These are phyloP conservation scores for Apistogramma diplotaenia DNA, from an alignment of 2,113 vertebrate genomes.

Conservation along the genomic window DNA sequence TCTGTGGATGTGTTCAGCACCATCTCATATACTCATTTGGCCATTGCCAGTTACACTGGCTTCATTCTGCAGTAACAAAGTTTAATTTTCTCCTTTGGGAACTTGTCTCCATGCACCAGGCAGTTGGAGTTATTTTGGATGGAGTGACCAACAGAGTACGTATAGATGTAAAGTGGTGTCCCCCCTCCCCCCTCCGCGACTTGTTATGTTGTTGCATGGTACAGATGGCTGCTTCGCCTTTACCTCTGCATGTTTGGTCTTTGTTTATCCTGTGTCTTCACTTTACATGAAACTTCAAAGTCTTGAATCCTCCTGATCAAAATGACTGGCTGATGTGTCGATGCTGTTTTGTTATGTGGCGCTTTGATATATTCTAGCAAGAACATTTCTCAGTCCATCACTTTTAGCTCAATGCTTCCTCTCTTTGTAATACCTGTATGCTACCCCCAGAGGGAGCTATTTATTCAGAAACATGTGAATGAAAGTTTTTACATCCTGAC, in stretches of 20 bases:
- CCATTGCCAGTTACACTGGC: not conserved
- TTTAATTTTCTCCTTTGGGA: constrained; percentile 51
- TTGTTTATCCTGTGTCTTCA: not conserved
- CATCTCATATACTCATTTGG: not conserved
- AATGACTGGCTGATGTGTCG: not conserved
- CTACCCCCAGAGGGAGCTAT: constrained; percentile 42
- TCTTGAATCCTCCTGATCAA: not conserved
- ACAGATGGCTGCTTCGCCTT: not conserved
- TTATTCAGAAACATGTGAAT: no score
- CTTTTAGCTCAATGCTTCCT: not conserved
- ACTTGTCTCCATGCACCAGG: constrained; percentile 83
- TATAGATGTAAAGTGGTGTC: constrained; percentile 82
- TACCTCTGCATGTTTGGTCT: constrained; percentile 12
- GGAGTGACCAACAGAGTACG: constrained; percentile 95
- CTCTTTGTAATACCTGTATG: not conserved
- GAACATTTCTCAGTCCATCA: not conserved
- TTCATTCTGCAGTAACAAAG: not conserved
- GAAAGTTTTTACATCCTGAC: not conserved
- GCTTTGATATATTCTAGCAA: not conserved
- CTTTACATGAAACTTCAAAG: not conserved
- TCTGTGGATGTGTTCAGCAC: not conserved
- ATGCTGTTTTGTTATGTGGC: not conserved
- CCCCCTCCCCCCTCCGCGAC: not conserved
- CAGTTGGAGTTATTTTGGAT: constrained; percentile 92
- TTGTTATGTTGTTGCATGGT: constrained; percentile 4